These are phyloP conservation scores for Orcinus orca DNA, from an alignment of 2,113 vertebrate genomes.

Conservation along the genomic window DNA sequence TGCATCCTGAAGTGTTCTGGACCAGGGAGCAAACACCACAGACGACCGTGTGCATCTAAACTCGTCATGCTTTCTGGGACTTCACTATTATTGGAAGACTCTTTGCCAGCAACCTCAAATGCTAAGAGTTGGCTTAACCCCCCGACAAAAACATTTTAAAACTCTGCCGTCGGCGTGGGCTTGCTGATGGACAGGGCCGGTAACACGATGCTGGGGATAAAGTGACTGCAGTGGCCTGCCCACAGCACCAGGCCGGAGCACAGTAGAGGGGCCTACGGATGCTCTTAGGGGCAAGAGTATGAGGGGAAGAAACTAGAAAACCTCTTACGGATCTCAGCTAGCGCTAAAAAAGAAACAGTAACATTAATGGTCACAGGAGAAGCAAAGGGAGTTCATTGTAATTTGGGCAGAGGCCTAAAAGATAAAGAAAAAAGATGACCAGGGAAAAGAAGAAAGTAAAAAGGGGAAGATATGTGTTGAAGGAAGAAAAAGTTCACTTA, in stretches of 20 bases:
- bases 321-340: rapidly evolving
- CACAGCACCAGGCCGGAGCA: rapidly evolving
- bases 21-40: rapidly evolving
- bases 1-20: background rate
- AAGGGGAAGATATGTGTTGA: rapidly evolving
- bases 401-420: background rate
- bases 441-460: rapidly evolving
- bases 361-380: rapidly evolving
- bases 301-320: rapidly evolving
- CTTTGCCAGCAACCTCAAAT: conserved; percentile 4
- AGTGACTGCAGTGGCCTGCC: rapidly evolving
- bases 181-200: rapidly evolving
- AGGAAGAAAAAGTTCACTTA: rapidly evolving
- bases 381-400: rapidly evolving
- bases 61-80: background rate
- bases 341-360: rapidly evolving
- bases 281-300: rapidly evolving
- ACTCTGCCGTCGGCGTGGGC: rapidly evolving
- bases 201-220: rapidly evolving
- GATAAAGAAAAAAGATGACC: background rate
- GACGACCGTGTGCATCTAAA: background rate
- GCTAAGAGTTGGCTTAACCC: no score
- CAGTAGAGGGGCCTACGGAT: rapidly evolving
- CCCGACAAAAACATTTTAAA: background rate
- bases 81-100: background rate